Evolutionary conservation across 1,140 invertebrate genomes (phyloP).

Genomic region (Eurosta solidaginis): DNA sequence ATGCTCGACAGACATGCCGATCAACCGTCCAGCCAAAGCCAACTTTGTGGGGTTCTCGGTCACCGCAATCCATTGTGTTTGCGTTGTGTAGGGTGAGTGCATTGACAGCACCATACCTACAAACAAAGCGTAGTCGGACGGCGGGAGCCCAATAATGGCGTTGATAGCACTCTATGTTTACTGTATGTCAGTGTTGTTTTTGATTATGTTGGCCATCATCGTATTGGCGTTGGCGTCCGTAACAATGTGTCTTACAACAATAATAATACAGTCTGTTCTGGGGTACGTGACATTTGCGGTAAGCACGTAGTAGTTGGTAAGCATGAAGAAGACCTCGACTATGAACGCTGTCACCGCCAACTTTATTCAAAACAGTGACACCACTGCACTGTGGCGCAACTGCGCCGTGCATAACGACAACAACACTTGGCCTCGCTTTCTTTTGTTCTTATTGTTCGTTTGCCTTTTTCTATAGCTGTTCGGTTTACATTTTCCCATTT

Average conservation of each 20-base stretch:
- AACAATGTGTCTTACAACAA: not conserved
- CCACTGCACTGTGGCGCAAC: not conserved
- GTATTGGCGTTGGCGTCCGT: not conserved
- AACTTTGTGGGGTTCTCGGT: not conserved
- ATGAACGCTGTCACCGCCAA: not conserved
- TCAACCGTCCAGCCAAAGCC: not conserved
- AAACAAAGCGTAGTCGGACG: not conserved
- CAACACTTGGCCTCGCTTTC: conserved; percentile 8
- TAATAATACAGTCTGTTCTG: not conserved
- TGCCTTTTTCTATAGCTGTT: not conserved
- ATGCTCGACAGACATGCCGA: not conserved
- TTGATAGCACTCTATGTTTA: too few species aligned
- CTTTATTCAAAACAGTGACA: not conserved
- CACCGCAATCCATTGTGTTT: not conserved
- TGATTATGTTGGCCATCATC: not conserved
- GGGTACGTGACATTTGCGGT: conserved; percentile 19
- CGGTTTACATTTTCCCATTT: conserved; percentile 1
- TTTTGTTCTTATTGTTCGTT: not conserved
- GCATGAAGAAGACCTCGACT: not conserved
- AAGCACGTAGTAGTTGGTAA: not conserved
- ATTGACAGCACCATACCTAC: not conserved
- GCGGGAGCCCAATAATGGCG: not conserved
- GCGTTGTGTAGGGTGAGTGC: not conserved
- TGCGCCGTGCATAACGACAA: not conserved
- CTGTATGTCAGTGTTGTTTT: not conserved